These are phyloP conservation scores for Psix sp. DNA, from an alignment of 1,140 invertebrate species.

Conservation along the genomic window DNA sequence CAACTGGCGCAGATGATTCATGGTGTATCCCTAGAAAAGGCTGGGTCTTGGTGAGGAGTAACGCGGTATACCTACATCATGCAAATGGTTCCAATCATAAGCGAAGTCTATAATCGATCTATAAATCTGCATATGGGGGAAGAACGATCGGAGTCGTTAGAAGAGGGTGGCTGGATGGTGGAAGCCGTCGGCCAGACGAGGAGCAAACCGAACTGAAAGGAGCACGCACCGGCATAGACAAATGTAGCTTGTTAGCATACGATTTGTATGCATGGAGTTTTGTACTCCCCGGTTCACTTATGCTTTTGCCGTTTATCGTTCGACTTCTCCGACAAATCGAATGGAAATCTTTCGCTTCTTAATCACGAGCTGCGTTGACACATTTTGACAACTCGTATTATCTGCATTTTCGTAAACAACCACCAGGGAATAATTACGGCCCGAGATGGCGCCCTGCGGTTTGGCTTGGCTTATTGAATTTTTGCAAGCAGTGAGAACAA, in stretches of 20 bases:
- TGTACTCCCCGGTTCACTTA: constrained; percentile 66
- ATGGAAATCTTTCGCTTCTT: constrained; percentile 68
- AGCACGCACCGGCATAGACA: constrained; percentile 70
- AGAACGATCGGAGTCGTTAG: constrained; percentile 61
- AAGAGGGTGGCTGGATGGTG: constrained; percentile 36
- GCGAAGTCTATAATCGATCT: constrained; percentile 77
- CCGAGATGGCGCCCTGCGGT: too few species aligned
- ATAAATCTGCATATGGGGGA: constrained; percentile 74
- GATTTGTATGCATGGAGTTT: constrained; percentile 72
- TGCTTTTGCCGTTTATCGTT: constrained; percentile 67
- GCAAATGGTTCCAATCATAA: constrained; percentile 77
- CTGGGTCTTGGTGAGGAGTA: too few species aligned
- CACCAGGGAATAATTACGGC: constrained; percentile 19
- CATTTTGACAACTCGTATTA: constrained; percentile 24
- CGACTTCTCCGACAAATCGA: constrained; percentile 72
- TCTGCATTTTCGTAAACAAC: constrained; percentile 30
- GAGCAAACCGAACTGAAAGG: constrained; percentile 38
- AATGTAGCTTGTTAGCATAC: constrained; percentile 76
- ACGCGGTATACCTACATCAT: constrained; percentile 71
- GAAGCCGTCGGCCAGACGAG: constrained; percentile 36
- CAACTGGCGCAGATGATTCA: constrained; percentile 75
- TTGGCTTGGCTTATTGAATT: constrained; percentile 31
- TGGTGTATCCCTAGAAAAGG: constrained; percentile 48
- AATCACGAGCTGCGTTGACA: constrained; percentile 37
- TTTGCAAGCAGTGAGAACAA: constrained; percentile 35